phyloP scores from a whole-genome alignment of 1,140 invertebrate genomes.

The Drosophila carrolli region DNA sequence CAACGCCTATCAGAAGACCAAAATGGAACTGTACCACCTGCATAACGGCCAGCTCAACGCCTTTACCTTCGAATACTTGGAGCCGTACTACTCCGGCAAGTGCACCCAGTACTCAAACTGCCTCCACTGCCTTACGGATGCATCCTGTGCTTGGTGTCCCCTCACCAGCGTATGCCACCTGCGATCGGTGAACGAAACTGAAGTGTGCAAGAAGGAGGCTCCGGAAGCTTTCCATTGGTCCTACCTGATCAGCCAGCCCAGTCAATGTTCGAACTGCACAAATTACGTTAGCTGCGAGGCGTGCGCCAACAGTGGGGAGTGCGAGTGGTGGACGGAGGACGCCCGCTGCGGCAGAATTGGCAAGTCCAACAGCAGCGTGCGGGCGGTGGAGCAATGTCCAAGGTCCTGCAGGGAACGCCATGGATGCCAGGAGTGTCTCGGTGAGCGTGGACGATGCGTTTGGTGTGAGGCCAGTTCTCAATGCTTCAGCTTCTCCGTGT shows the following conservation, averaged over 20 bases:
- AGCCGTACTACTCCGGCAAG: conserved; percentile 92
- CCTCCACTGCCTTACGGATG: conserved; percentile 94
- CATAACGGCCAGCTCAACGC: conserved; percentile 90
- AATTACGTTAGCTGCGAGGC: conserved; percentile 94
- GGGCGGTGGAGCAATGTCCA: conserved; percentile 88
- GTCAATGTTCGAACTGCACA: conserved; percentile 93
- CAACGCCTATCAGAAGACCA: conserved; percentile 88
- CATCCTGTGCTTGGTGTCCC: conserved; percentile 96
- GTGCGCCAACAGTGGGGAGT: conserved; percentile 88
- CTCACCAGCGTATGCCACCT: conserved; percentile 88
- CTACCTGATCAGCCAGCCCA: conserved; percentile 92
- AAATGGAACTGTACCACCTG: conserved; percentile 92
- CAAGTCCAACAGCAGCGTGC: conserved; percentile 88
- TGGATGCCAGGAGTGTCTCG: conserved; percentile 93
- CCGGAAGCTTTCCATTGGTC: conserved; percentile 86
- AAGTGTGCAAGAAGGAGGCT: conserved; percentile 85
- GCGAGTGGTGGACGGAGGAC: conserved; percentile 95
- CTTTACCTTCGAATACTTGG: conserved; percentile 95
- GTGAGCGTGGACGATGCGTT: conserved; percentile 94
- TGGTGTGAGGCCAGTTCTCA: conserved; percentile 97
- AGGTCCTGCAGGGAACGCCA: conserved; percentile 90
- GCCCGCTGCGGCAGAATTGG: conserved; percentile 93
- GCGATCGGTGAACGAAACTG: conserved; percentile 88
- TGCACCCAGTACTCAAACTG: conserved; percentile 93
- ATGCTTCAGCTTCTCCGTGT: conserved; percentile 97